Conservation (phyloP, 2,113 vertebrate genomes). For the Limanda limanda region DNA sequence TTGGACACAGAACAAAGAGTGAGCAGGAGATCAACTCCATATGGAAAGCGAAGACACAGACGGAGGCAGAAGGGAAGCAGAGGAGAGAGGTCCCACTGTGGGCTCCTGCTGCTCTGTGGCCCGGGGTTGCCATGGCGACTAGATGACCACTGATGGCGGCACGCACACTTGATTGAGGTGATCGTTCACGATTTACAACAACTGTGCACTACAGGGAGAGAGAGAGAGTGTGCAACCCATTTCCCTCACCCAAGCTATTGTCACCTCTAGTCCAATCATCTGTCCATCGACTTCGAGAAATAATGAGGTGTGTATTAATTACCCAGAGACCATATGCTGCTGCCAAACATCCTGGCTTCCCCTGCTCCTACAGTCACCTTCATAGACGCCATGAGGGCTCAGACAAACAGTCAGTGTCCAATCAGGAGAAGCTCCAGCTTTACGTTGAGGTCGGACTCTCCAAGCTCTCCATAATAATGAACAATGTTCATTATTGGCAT, state of each 20-base stretch:
- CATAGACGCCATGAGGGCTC: constrained; percentile 18
- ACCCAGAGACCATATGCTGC: constrained; percentile 56
- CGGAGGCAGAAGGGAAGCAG: constrained; percentile 3
- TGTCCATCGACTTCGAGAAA: constrained; percentile 58
- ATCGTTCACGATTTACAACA: constrained; percentile 34
- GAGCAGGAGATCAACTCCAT: constrained; percentile 26
- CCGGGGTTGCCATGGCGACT: constrained; percentile 75
- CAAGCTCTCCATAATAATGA: constrained; percentile 1
- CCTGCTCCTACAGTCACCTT: constrained; percentile 27
- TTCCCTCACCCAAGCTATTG: constrained; percentile 28
- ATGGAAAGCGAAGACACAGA: constrained; percentile 28
- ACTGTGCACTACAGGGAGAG: neutral
- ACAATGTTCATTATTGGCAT: constrained; percentile 28
- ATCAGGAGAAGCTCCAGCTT: constrained; percentile 10
- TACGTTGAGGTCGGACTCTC: constrained; percentile 8
- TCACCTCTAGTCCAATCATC: constrained; percentile 41
- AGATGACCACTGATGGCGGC: constrained; percentile 59
- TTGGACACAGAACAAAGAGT: constrained; percentile 18
- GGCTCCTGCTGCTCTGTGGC: constrained; percentile 49
- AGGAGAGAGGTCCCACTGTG: constrained; percentile 45
- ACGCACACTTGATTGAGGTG: constrained; percentile 60
- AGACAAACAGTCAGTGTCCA: constrained; percentile 26
- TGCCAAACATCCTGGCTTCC: constrained; percentile 31
- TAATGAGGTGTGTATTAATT: constrained; percentile 73
- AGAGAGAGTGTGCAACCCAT: neutral